Evolutionary conservation across 2,797 vertebrate species (phyloP).

Genomic region (Ara ararauna): DNA sequence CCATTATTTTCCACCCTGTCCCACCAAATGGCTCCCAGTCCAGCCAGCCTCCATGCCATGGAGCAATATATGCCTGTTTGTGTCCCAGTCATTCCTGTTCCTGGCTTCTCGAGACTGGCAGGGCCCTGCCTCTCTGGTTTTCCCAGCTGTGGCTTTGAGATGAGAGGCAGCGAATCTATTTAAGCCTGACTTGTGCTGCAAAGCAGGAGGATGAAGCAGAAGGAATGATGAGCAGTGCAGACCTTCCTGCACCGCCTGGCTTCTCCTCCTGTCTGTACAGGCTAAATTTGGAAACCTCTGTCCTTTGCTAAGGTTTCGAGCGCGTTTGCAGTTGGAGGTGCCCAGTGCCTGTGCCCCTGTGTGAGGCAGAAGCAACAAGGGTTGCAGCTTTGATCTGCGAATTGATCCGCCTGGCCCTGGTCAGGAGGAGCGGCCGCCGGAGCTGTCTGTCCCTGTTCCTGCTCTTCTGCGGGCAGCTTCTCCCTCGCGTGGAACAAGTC

Average conservation of each 20-base stretch:
- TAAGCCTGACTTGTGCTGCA: not conserved
- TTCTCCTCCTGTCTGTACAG: not conserved
- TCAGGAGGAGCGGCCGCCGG: accelerated
- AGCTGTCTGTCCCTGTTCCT: not conserved
- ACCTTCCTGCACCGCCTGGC: not conserved
- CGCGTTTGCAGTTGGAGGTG: accelerated
- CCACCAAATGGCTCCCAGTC: not conserved
- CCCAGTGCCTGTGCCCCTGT: not conserved
- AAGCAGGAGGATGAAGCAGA: not conserved
- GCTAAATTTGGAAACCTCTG: not conserved
- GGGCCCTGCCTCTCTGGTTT: not conserved
- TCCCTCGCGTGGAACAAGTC: constrained; percentile 14
- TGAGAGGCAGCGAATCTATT: not conserved
- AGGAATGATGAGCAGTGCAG: not conserved
- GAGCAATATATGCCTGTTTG: not conserved
- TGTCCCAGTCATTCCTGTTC: not conserved
- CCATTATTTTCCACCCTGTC: not conserved
- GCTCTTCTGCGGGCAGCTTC: not conserved
- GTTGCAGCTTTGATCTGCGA: not conserved
- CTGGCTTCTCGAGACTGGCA: not conserved
- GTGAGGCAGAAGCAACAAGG: not conserved
- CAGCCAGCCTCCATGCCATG: not conserved
- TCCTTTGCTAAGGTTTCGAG: not conserved
- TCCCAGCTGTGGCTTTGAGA: not conserved
- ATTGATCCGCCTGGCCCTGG: not conserved